Percentiles rank a stretch among this genome's conserved stretches.
phyloP scores from a whole-genome alignment of 2,797 vertebrate species.

The Pristis pectinata region DNA sequence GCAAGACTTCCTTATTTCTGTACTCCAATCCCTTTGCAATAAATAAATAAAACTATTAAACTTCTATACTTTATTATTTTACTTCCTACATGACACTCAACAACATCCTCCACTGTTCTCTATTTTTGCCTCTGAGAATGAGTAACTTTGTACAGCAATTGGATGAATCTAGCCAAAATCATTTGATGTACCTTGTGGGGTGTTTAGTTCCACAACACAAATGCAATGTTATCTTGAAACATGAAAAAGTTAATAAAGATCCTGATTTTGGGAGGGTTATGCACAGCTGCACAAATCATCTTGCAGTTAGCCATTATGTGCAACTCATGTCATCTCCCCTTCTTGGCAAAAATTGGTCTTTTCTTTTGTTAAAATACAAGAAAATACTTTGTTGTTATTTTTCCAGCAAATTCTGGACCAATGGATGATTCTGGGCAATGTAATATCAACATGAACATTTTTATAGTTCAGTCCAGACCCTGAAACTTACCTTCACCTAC shows the following conservation, averaged over 20 bases:
- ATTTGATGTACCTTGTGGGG: too few species aligned
- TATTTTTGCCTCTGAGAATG: too few species aligned
- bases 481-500: conserved; percentile 91
- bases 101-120: too few species aligned
- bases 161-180: too few species aligned
- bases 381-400: background rate
- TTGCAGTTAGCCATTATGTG: background rate
- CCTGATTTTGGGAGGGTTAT: background rate
- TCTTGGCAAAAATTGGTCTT: background rate
- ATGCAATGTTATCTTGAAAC: background rate
- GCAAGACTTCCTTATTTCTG: too few species aligned
- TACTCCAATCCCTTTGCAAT: too few species aligned
- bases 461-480: background rate
- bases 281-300: background rate
- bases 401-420: background rate
- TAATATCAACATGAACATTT: conserved; percentile 2
- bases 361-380: background rate
- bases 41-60: too few species aligned
- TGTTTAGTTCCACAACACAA: background rate
- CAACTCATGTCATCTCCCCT: background rate
- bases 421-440: background rate
- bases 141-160: too few species aligned
- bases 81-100: too few species aligned
- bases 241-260: background rate
- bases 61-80: too few species aligned